Evolutionary conservation across 2,888 invertebrate species (phyloP).

Genomic region (Rhamphomyia laevipes): DNA sequence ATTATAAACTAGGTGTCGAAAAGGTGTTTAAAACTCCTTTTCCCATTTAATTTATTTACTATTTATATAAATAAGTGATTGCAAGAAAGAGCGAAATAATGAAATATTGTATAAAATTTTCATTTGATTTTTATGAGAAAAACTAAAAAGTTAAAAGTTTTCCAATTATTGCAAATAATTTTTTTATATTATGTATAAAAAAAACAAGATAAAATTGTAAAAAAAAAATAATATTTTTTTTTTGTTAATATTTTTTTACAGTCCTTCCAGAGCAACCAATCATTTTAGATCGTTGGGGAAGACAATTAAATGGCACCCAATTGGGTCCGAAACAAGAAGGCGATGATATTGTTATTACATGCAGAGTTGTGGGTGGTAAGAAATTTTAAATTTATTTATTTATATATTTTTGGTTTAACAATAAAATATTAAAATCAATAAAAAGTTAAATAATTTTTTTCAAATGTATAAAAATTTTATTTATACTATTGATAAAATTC

Average conservation of each 20-base stretch:
- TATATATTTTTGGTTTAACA: no score
- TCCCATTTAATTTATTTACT: background rate
- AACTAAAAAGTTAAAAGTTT: background rate
- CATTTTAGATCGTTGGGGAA: conserved; percentile 74
- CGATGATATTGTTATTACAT: conserved; percentile 72
- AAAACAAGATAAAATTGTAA: background rate
- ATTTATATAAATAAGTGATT: background rate
- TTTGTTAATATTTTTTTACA: conserved; percentile 38
- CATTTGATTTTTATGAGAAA: background rate
- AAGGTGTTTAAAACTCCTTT: background rate
- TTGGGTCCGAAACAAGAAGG: conserved; percentile 79
- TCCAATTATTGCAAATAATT: background rate
- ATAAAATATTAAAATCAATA: background rate
- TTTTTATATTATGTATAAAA: background rate
- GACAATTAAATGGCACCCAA: conserved; percentile 64
- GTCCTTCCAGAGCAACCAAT: conserved; percentile 80
- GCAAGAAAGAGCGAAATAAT: background rate
- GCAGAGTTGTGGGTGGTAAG: conserved; percentile 77
- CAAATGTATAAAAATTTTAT: no score
- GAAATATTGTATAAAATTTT: background rate
- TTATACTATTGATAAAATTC: no score
- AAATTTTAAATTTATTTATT: no score
- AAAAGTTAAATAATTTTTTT: background rate
- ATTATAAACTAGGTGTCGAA: no score
- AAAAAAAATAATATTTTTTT: background rate